Percentiles rank a stretch among this genome's conserved stretches.
Conservation (phyloP, 2,888 invertebrate species). For the Hirtodrosophila cameraria region DNA sequence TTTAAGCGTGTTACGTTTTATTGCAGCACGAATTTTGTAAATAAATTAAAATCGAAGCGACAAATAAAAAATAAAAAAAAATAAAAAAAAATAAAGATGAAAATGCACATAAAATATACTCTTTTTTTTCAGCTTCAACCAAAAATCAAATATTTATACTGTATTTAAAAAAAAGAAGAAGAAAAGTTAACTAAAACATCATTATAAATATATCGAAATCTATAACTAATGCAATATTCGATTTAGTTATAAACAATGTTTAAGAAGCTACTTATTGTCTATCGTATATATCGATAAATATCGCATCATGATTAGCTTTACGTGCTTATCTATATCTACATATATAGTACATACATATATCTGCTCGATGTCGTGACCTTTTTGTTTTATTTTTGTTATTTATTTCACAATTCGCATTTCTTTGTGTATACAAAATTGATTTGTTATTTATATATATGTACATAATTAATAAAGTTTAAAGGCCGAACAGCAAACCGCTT, state of each 20-base stretch:
- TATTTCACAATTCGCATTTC: slow-evolving; percentile 29
- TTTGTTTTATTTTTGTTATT: slow-evolving; percentile 26
- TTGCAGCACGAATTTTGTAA: slow-evolving; percentile 78
- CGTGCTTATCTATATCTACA: slow-evolving; percentile 13
- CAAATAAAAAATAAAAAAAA: slow-evolving; percentile 18
- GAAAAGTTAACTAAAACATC: not conserved
- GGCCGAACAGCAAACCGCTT: slow-evolving; percentile 26
- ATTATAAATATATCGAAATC: slow-evolving; percentile 1
- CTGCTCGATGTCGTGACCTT: slow-evolving; percentile 3
- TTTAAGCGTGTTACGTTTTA: slow-evolving; percentile 68
- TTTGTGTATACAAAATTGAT: slow-evolving; percentile 20
- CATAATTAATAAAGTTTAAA: slow-evolving; percentile 53
- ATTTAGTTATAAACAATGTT: not conserved
- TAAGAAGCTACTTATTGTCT: slow-evolving; percentile 15
- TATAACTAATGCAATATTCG: not conserved
- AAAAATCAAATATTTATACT: slow-evolving; percentile 42
- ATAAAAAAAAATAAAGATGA: slow-evolving; percentile 16
- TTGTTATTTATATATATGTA: slow-evolving; percentile 50
- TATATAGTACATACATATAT: not conserved
- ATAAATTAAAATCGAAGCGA: slow-evolving; percentile 72
- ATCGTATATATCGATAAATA: slow-evolving; percentile 33
- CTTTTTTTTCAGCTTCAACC: slow-evolving; percentile 69
- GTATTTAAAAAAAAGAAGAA: not conserved
- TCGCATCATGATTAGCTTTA: slow-evolving; percentile 55
- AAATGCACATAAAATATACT: slow-evolving; percentile 23